Evolutionary conservation across 2,797 vertebrate genomes (phyloP).

Genomic region (Poecile montanus): DNA sequence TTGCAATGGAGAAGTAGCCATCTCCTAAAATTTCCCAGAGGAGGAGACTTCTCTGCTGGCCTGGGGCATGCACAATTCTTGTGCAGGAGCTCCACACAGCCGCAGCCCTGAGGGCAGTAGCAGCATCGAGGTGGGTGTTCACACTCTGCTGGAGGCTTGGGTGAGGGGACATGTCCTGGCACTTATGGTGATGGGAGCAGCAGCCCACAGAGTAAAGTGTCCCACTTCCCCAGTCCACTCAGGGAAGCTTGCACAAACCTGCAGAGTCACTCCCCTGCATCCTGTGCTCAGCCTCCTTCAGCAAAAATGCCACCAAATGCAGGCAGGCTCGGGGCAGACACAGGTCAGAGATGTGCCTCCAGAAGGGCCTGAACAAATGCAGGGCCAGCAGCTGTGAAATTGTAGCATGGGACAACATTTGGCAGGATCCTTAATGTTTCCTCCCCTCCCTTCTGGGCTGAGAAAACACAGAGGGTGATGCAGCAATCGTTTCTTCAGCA

Average conservation of each 20-base stretch:
- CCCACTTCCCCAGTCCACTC: neutral
- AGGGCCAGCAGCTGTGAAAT: neutral
- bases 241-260: neutral
- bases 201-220: neutral
- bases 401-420: neutral
- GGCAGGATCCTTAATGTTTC: neutral
- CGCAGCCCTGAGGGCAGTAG: no score
- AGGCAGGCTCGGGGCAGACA: neutral
- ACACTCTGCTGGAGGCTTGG: neutral
- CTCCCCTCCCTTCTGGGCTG: neutral
- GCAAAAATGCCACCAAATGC: neutral
- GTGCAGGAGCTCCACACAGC: neutral
- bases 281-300: neutral
- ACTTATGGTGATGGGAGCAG: neutral
- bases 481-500: neutral
- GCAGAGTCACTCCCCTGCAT: neutral
- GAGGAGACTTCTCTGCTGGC: neutral
- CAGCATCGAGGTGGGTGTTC: neutral
- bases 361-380: neutral
- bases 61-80: accelerated
- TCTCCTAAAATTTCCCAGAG: neutral
- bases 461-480: neutral
- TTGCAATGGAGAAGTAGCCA: neutral
- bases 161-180: neutral
- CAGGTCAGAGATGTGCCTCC: neutral